Evolutionary conservation across 1,140 invertebrate genomes (phyloP).

Genomic region (Trachymyrmex cornetzi): DNA sequence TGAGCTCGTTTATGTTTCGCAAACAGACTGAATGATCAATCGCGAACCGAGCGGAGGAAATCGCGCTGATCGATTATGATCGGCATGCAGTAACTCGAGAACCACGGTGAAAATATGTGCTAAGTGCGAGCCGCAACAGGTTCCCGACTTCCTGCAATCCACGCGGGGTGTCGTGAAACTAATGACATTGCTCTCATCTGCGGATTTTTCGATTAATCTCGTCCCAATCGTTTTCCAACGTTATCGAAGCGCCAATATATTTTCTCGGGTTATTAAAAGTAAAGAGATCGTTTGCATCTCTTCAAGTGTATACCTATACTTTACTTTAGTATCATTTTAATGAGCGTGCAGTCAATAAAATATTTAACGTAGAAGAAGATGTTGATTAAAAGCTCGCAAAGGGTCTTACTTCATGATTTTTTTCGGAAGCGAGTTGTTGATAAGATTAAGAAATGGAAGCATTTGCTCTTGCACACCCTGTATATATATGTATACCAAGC

Average conservation of each 20-base stretch:
- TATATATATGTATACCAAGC: not conserved
- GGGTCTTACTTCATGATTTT: not conserved
- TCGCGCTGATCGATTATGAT: constrained; percentile 66
- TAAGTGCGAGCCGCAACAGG: constrained; percentile 69
- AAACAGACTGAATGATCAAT: constrained; percentile 34
- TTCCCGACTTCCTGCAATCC: constrained; percentile 46
- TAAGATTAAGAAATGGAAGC: not conserved
- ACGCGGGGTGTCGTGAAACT: not conserved
- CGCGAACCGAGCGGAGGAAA: constrained; percentile 4
- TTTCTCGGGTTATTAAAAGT: not conserved
- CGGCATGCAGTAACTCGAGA: constrained; percentile 68
- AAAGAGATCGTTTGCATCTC: not conserved
- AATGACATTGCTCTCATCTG: constrained; percentile 13
- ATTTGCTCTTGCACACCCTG: not conserved
- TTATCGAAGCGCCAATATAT: not conserved
- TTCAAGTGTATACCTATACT: not conserved
- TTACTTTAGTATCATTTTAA: not conserved
- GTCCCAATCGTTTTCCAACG: not conserved
- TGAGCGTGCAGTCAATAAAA: not conserved
- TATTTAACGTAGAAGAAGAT: not conserved
- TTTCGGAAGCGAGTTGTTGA: not conserved
- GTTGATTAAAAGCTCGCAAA: not conserved
- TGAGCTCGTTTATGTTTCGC: constrained; percentile 40
- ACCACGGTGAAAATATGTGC: constrained; percentile 65
- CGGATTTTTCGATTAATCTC: constrained; percentile 31